Base-by-base conservation (phyloP, 2,888 invertebrate genomes). In the Saturnia japonica region DNA sequence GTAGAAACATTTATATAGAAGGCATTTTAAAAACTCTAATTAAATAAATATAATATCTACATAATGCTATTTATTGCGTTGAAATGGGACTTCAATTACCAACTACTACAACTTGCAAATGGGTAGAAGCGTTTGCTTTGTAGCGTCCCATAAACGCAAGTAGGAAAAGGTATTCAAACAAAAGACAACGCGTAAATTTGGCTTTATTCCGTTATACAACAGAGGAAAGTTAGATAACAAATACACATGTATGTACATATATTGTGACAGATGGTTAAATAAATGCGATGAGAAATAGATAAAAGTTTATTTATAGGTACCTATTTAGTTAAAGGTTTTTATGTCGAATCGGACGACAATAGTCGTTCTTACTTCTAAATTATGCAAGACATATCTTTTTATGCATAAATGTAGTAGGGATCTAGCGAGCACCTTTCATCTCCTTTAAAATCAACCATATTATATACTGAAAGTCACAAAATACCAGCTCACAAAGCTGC, bases 231-330 rank as follows among this genome's bases (percentile, higher is more conserved):
- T 60, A 60, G 57, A 60, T 60, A 60, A 60, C 25, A 14, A 1
- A 28, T 28, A 14, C 14, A 60, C 28, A 60, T 14, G 19, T 7
- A 19, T 51, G 19, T 16, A 60, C 6, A 28, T 25, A 25, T 60
- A 28, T 14, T 28, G 64, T 64, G 64, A 64, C 64, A 28, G 57
- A 60, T 28, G 28, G 19, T 40, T 40, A 64, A 64, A 64, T 64
- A 64, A 40, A 34, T 8, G 40, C 11, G 9, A 34, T 40, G 40
- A 64, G 64, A 40, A 64, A 64, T 19, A 40, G 64, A 64, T 64
- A 64, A 64, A 40, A 64, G 64, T 64, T 64, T 64, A 64, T 64
- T 40, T 64, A 64, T 69, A 73, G 73, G 1, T 64, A 64, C 40
- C n/a, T n/a, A n/a, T 64, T 64, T 9, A 6, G n/a, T 34, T 40